Conservation (phyloP, 2,113 vertebrate species). For the Notarius quadriscutis region DNA sequence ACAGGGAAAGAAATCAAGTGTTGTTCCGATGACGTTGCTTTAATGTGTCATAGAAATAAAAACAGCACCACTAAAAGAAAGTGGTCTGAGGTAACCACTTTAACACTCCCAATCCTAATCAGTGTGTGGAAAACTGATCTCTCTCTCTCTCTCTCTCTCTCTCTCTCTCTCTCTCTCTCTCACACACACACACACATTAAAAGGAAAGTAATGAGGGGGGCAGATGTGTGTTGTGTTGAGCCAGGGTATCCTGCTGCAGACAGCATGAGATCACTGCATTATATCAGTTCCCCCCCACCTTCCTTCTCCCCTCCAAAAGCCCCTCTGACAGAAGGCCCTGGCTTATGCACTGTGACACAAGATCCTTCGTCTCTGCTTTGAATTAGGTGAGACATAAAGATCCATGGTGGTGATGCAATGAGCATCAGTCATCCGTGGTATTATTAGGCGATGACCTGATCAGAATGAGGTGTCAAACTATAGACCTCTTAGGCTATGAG, state of each 20-base stretch:
- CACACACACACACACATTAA: not conserved
- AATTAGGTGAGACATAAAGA: not conserved
- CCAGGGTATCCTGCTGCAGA: conserved; percentile 20
- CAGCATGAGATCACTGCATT: conserved; percentile 42
- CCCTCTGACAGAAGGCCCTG: conserved; percentile 26
- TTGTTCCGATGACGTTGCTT: not conserved
- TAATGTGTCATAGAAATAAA: not conserved
- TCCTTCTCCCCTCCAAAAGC: not conserved
- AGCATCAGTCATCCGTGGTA: not conserved
- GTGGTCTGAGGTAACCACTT: not conserved
- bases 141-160: too few species aligned
- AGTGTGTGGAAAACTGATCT: not conserved
- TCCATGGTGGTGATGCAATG: not conserved
- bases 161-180: too few species aligned
- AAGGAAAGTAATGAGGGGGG: not conserved
- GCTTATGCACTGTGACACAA: conserved; percentile 14
- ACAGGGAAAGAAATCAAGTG: not conserved
- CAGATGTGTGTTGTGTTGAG: conserved; percentile 13
- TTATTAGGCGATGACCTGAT: too few species aligned
- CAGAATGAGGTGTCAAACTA: not conserved
- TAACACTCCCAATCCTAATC: not conserved
- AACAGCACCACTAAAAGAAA: not conserved
- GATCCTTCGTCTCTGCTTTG: conserved; percentile 21
- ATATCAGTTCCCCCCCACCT: conserved; percentile 11
- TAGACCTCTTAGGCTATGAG: not conserved